phyloP scores from a whole-genome alignment of 2,113 vertebrate genomes.

The Erythrolamprus reginae region DNA sequence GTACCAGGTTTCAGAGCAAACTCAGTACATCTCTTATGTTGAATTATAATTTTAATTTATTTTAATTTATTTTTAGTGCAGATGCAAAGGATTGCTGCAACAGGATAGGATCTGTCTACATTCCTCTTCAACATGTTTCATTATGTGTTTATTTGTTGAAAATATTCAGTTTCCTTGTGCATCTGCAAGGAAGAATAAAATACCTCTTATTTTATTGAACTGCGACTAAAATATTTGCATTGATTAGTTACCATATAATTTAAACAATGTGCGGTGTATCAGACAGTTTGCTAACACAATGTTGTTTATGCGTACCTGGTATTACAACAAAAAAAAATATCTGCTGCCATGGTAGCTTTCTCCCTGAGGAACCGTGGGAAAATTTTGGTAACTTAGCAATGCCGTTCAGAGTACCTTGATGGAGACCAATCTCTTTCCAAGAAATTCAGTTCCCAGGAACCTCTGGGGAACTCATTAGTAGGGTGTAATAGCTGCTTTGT shows the following conservation, averaged over 20 bases:
- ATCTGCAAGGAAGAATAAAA: not conserved
- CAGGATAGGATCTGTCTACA: not conserved
- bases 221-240: not conserved
- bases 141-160: not conserved
- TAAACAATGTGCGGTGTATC: not conserved
- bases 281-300: not conserved
- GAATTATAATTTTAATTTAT: no score
- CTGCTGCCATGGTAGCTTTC: not conserved
- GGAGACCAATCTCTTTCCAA: not conserved
- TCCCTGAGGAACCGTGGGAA: not conserved
- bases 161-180: not conserved
- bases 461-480: not conserved
- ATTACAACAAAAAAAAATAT: not conserved
- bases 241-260: not conserved
- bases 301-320: not conserved
- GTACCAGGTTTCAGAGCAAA: not conserved
- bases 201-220: not conserved
- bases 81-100: not conserved
- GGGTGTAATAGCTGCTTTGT: not conserved
- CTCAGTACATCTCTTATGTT: not conserved
- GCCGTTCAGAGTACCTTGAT: not conserved
- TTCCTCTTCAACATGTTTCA: not conserved
- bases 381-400: not conserved
- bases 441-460: not conserved
- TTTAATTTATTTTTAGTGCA: not conserved